A percentile compares a stretch with the other conserved stretches of the same genome.
Conservation (phyloP, 1,140 invertebrate genomes). For the Ips typographus region DNA sequence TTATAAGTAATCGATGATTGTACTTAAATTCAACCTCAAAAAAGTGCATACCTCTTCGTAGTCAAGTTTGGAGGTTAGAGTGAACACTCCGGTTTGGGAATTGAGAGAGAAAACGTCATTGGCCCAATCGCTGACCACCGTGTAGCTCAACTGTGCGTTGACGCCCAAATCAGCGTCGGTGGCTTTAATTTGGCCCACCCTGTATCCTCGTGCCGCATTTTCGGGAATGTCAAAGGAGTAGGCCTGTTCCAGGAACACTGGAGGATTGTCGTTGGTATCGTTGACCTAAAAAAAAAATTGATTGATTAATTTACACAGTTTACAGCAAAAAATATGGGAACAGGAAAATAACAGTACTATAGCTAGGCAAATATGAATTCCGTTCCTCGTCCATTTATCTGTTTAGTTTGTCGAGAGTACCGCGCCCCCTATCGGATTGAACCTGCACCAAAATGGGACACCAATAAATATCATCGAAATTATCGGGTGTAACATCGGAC, state of each 20-base stretch:
- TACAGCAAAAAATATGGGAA: too few species aligned
- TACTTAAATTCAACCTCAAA: neutral
- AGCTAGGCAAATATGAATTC: too few species aligned
- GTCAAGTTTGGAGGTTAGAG: constrained; percentile 83
- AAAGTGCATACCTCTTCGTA: constrained; percentile 80
- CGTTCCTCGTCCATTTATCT: too few species aligned
- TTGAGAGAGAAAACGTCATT: constrained; percentile 93
- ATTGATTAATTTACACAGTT: too few species aligned
- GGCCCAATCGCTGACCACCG: constrained; percentile 89
- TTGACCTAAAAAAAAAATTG: constrained; percentile 66
- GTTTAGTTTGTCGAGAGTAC: neutral
- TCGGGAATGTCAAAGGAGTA: constrained; percentile 91
- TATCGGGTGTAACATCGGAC: constrained; percentile 36
- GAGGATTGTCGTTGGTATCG: constrained; percentile 93
- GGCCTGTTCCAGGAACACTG: constrained; percentile 77
- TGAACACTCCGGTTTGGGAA: constrained; percentile 85
- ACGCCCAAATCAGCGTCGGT: constrained; percentile 79
- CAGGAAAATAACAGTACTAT: too few species aligned
- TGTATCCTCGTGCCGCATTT: constrained; percentile 74
- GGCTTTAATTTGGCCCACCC: constrained; percentile 80
- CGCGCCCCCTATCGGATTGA: constrained; percentile 6
- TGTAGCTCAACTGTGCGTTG: constrained; percentile 87
- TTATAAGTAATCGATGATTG: too few species aligned
- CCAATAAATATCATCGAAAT: constrained; percentile 25
- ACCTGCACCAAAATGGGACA: constrained; percentile 25